A percentile compares a stretch with the other conserved stretches of the same genome.
phyloP scores from a whole-genome alignment of 2,113 vertebrate species.

The Phalacrocorax aristotelis region DNA sequence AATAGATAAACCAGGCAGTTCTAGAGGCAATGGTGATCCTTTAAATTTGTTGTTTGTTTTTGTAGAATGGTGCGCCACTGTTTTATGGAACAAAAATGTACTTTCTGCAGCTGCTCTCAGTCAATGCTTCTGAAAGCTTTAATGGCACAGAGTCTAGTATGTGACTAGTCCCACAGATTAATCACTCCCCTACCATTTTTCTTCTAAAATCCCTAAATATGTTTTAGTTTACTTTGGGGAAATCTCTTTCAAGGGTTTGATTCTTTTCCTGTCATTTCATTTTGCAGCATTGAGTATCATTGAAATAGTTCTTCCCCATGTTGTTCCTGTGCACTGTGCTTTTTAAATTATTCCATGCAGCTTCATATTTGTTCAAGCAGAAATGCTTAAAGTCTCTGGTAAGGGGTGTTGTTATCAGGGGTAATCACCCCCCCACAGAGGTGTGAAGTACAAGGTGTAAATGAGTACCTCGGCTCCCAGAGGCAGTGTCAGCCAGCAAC shows the following conservation, averaged over 20 bases:
- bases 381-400: constrained; percentile 1
- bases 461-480: not conserved
- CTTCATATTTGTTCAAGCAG: constrained; percentile 51
- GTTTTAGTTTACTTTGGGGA: not conserved
- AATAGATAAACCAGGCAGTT: constrained; percentile 5
- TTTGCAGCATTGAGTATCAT: not conserved
- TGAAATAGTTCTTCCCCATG: constrained; percentile 35
- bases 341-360: constrained; percentile 27
- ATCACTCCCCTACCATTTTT: not conserved
- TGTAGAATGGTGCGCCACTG: not conserved
- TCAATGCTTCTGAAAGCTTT: not conserved
- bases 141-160: not conserved
- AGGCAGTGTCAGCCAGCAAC: constrained; percentile 24
- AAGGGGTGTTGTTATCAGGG: not conserved
- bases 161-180: not conserved
- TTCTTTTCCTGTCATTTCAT: not conserved
- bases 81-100: constrained; percentile 17
- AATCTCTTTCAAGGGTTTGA: not conserved
- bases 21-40: not conserved
- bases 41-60: not conserved
- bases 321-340: not conserved
- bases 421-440: constrained; percentile 68
- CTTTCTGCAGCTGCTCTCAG: constrained; percentile 2
- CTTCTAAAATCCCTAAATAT: not conserved
- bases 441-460: constrained; percentile 27